Evolutionary conservation across 2,797 vertebrate genomes (phyloP), one percentile per base, ranked within the genome.

Genomic region (Enteromius argenteus): DNA sequence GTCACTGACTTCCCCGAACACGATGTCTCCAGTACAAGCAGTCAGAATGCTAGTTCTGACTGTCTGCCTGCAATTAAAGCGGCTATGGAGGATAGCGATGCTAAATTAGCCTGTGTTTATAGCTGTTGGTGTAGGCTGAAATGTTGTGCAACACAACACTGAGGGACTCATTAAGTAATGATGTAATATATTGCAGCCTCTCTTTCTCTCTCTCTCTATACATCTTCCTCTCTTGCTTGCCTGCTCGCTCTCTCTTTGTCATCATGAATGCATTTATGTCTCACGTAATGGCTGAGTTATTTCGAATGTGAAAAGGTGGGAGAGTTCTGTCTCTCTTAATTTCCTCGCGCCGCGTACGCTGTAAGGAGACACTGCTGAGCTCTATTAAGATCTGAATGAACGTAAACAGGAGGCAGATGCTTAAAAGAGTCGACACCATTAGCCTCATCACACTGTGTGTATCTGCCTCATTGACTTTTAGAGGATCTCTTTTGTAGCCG

Each of bases 381-480:
- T 62, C 84, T 79, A 90, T 89, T 89, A 87, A 85, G 87, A 83
- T 85, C 51, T 62, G 84, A 85, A 86, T 86, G 84, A 92, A 93
- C 91, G 79, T 88, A 90, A 91, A 92, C 90, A 89, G 86, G 86
- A 86, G 90, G 88, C 93, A 93, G 90, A 92, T 94, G 91, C 87
- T 90, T 90, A 86, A 91, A 64, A 86, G 90, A 87, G 76, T 71
- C 80, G 80, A 88, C 89, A 92, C 91, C 91, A 95, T 94, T 93
- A 92, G 91, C 93, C 92, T 86, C 88, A 74, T 88, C 82, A 86
- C 88, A 90, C 88, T 93, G 93, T 92, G 92, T 86, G 84, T 88
- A 86, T 92, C 87, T 89, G 90, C 85, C 86, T 91, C 92, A 93
- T 90, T 93, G 91, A 87, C 85, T 89, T 95, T 94, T 92, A 95